A percentile compares a stretch with the other conserved stretches of the same genome.
phyloP scores from a whole-genome alignment of 2,888 invertebrate genomes.

The Cerastis rubricosa region DNA sequence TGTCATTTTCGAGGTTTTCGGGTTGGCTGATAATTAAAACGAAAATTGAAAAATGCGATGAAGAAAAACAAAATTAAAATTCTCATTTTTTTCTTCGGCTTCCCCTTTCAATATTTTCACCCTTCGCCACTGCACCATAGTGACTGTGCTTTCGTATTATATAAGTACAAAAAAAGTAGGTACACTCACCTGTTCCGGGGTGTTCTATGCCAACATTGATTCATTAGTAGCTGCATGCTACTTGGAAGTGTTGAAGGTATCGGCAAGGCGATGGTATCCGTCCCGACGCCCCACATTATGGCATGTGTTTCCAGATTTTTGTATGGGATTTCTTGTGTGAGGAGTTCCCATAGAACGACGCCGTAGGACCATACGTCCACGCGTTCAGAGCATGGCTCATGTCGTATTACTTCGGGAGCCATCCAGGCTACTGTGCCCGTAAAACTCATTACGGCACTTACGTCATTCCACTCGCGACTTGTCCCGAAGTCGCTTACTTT shows the following conservation, averaged over 20 bases:
- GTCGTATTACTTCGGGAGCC: conserved; percentile 99
- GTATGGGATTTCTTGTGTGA: conserved; percentile 94
- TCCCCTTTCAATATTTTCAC: too few species aligned
- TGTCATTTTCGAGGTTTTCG: too few species aligned
- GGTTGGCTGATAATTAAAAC: too few species aligned
- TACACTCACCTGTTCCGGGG: conserved; percentile 93
- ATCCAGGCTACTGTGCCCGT: conserved; percentile 99
- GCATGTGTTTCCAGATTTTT: conserved; percentile 96
- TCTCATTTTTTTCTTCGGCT: too few species aligned
- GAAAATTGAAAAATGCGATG: too few species aligned
- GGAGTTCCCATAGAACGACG: conserved; percentile 99
- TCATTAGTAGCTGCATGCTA: conserved; percentile 96
- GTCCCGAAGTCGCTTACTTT: conserved; percentile 99
- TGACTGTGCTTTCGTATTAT: too few species aligned
- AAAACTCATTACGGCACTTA: conserved; percentile 98
- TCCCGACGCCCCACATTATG: conserved; percentile 99
- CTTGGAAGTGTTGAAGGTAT: conserved; percentile 97
- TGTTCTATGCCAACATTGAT: conserved; percentile 97
- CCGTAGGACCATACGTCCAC: conserved; percentile 99
- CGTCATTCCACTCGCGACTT: conserved; percentile 98
- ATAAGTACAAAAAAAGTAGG: neutral
- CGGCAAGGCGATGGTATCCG: conserved; percentile 97
- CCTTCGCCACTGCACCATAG: too few species aligned
- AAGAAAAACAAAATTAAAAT: too few species aligned
- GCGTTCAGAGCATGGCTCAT: conserved; percentile 99